These are phyloP conservation scores for Gadus macrocephalus DNA, from an alignment of 2,113 vertebrate species.

Conservation along the genomic window DNA sequence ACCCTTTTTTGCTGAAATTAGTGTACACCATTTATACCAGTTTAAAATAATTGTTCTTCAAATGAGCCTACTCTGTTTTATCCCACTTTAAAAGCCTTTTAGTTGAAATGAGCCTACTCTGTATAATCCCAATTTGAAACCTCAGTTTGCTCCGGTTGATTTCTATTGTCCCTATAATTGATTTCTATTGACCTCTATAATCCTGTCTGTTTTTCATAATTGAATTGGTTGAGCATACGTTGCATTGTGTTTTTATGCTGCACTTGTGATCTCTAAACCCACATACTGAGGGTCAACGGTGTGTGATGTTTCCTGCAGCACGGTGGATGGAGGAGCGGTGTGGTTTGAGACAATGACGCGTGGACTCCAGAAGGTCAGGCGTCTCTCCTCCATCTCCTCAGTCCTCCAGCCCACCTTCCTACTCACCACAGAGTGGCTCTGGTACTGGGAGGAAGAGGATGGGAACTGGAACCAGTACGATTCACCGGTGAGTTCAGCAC, in stretches of 20 bases:
- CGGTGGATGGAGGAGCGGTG: constrained; percentile 14
- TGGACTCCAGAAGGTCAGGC: constrained; percentile 24
- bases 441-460: constrained; percentile 71
- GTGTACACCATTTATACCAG: too few relatives aligned
- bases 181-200: too few relatives aligned
- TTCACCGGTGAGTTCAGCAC: constrained; percentile 47
- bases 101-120: too few relatives aligned
- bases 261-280: not conserved
- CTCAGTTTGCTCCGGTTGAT: too few relatives aligned
- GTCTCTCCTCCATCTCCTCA: constrained; percentile 61
- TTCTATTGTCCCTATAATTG: not conserved
- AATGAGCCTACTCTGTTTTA: too few relatives aligned
- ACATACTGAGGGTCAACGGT: not conserved
- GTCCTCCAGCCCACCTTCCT: constrained; percentile 49
- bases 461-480: constrained; percentile 60
- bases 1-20: too few relatives aligned
- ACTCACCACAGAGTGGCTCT: constrained; percentile 68
- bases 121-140: too few relatives aligned
- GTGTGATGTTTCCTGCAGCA: constrained; percentile 11
- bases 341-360: constrained; percentile 65
- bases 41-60: too few relatives aligned
- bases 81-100: too few relatives aligned
- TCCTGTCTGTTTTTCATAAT: not conserved
- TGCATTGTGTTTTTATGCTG: not conserved
- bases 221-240: not conserved